A percentile compares a stretch with the other conserved stretches of the same genome.
Conservation (phyloP, 2,113 vertebrate genomes). For the Lagopus muta region DNA sequence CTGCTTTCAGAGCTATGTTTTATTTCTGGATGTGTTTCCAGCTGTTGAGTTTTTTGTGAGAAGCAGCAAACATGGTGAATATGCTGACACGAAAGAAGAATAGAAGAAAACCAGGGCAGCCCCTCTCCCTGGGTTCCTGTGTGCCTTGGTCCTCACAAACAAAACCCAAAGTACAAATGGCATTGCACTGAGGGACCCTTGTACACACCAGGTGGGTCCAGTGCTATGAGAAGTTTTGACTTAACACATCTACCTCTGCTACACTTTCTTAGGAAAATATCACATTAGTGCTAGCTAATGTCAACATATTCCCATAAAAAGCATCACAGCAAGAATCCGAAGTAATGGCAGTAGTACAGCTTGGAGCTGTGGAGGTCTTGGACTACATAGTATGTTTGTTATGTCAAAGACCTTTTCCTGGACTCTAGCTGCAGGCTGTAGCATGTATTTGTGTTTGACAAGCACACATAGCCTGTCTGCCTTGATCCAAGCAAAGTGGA, state of each 20-base stretch:
- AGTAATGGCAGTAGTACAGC: neutral
- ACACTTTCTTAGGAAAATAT: neutral
- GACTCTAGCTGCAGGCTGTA: neutral
- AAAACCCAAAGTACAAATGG: neutral
- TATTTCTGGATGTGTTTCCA: neutral
- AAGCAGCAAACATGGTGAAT: neutral
- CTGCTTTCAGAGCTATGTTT: neutral
- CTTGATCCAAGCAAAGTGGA: neutral
- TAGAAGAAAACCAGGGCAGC: neutral
- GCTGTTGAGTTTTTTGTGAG: neutral
- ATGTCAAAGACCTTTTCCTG: neutral
- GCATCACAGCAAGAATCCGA: neutral
- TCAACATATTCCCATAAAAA: neutral
- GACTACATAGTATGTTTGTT: neutral
- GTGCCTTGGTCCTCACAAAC: neutral
- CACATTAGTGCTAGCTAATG: neutral
- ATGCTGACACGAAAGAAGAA: neutral
- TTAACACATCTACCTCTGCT: neutral
- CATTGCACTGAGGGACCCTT: neutral
- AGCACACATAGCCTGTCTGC: neutral
- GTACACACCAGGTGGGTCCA: neutral
- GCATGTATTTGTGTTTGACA: neutral
- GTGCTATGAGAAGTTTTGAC: neutral
- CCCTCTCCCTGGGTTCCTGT: neutral
- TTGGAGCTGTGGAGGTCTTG: neutral